A percentile compares a stretch with the other conserved stretches of the same genome.
Conservation (phyloP, 2,113 vertebrate genomes). For the Gavialis gangeticus region DNA sequence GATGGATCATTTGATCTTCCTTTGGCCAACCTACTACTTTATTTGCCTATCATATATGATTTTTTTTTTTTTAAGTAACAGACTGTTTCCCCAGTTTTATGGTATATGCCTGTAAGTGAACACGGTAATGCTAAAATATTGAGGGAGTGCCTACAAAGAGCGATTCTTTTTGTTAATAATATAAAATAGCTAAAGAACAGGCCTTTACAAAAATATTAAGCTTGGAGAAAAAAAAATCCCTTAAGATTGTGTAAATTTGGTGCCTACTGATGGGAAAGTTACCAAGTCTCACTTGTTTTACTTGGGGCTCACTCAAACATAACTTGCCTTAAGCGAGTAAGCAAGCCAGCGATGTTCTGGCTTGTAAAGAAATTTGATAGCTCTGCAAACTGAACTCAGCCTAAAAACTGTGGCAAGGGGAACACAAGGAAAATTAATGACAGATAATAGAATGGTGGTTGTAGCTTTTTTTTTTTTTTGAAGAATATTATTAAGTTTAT, state of each 20-base stretch:
- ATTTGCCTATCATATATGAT: neutral
- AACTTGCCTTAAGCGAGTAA: slow-evolving; percentile 70
- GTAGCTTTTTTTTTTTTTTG: neutral
- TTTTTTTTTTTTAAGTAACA: neutral
- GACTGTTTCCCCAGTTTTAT: neutral
- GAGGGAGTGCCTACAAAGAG: neutral
- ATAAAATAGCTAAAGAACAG: neutral
- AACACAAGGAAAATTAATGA: slow-evolving; percentile 69
- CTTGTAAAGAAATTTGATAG: slow-evolving; percentile 71
- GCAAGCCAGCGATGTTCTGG: slow-evolving; percentile 58
- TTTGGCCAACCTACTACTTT: neutral
- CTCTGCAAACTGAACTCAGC: slow-evolving; percentile 52
- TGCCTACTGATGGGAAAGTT: slow-evolving; percentile 53
- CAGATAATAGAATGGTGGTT: slow-evolving; percentile 42
- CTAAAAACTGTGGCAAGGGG: neutral
- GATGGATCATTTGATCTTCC: neutral
- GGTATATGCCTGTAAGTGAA: neutral
- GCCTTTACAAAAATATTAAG: slow-evolving; percentile 13
- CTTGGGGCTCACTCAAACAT: slow-evolving; percentile 67
- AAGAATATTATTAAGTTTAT: slow-evolving; percentile 28
- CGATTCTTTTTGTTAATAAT: neutral
- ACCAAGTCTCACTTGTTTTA: slow-evolving; percentile 67
- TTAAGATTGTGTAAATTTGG: neutral
- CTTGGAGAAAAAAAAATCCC: neutral
- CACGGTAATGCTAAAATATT: neutral